Percentiles rank a stretch among this genome's conserved stretches.
phyloP scores from a whole-genome alignment of 2,113 vertebrate genomes.

The Pongo abelii region DNA sequence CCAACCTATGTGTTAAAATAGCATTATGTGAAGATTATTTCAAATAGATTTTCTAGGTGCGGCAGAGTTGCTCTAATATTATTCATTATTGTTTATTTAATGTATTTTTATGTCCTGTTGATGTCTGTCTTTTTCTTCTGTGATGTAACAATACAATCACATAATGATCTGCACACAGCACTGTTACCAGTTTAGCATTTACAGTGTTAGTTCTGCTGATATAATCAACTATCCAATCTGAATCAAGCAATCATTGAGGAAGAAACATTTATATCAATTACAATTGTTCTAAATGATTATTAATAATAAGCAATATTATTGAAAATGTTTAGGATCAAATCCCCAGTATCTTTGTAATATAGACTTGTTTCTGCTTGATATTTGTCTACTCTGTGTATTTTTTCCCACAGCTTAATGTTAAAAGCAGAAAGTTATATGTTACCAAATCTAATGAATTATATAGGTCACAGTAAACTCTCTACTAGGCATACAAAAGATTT shows the following conservation, averaged over 20 bases:
- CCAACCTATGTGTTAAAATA: not conserved
- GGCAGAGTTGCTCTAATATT: not conserved
- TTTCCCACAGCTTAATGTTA: not conserved
- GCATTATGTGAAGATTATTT: not conserved
- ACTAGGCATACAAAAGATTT: not conserved
- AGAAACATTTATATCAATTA: not conserved
- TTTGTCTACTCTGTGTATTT: not conserved
- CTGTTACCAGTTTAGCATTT: not conserved
- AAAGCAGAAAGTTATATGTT: conserved; percentile 3
- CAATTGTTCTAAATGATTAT: not conserved
- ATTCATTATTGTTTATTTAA: not conserved
- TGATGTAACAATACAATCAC: not conserved
- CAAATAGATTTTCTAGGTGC: not conserved
- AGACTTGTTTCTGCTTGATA: not conserved
- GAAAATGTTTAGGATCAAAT: not conserved
- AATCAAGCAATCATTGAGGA: not conserved
- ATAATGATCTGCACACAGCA: not conserved
- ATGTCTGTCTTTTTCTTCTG: not conserved
- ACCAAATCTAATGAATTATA: not conserved
- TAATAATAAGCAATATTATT: not conserved
- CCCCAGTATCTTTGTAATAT: not conserved
- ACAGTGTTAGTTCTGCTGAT: not conserved
- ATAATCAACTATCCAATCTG: not conserved
- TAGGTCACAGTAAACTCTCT: not conserved
- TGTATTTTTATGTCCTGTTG: not conserved